Conservation (phyloP, 2,113 vertebrate genomes). For the Alethe castanea region DNA sequence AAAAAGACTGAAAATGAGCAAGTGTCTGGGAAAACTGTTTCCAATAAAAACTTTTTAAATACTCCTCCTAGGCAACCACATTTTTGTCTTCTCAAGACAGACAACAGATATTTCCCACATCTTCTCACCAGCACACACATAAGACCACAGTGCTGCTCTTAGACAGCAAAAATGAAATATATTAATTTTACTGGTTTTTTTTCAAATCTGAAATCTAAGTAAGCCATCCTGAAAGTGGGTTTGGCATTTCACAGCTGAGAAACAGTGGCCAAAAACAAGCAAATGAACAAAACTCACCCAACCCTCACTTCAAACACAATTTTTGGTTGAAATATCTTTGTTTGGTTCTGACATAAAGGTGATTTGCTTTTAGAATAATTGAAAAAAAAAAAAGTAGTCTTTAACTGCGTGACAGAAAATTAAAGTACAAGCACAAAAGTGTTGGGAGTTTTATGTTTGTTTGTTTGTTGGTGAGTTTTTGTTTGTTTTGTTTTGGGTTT, state of each 20-base stretch:
- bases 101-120: not conserved
- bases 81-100: not conserved
- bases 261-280: not conserved
- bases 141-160: not conserved
- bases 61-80: not conserved
- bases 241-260: not conserved
- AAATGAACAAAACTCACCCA: rapidly evolving
- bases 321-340: not conserved
- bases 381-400: not conserved
- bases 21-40: not conserved
- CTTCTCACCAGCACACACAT: not conserved
- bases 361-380: not conserved
- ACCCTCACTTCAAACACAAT: not conserved
- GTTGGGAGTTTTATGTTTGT: not conserved
- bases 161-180: not conserved
- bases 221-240: not conserved
- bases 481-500: not conserved
- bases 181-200: not conserved
- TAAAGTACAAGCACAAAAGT: not conserved
- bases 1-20: not conserved
- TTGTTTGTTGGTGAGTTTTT: not conserved
- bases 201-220: not conserved
- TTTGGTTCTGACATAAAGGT: not conserved
- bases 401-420: not conserved
- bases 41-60: not conserved